Evolutionary conservation across 2,888 invertebrate species (phyloP), one percentile per base, ranked within the genome.

Genomic region (Mythimna loreyi): DNA sequence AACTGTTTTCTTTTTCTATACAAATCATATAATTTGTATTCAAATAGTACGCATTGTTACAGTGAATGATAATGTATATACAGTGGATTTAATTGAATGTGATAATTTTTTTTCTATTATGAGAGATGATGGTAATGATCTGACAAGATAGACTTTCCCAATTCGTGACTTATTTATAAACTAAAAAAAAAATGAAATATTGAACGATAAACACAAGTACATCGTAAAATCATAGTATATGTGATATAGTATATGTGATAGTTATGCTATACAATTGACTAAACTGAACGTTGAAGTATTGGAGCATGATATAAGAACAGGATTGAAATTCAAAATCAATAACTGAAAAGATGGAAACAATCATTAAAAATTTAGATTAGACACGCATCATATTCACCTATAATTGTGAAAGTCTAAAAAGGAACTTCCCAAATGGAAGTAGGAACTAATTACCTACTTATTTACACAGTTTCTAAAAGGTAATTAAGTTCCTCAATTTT

Each of bases 391-490:
- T 45, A 55, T 30, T 45, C 25, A 66, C 7, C 5, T 16, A 30
- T 3, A n/a, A 25, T 30, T 36, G 19, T 21, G 3, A 33, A 40
- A 49, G 1, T 5, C 7, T 1, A 45, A 13, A 53, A 50, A 40
- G 73, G 43, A 13, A 66, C 66, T 47, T 67, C 67, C 58, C 40
- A 53, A 13, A 25, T 66, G 2, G 25, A 28, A 40, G n/a, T 36
- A 72, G 72, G 74, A 72, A 72, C 40, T 28, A 47, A 52, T 57
- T n/a, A 45, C 19, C 19, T 9, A 45, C 13, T 13, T 7, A 43
- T 21, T 21, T 21, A 52, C 28, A 19, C 45, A 30, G 72, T 72
- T 71, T 57, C 52, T 65, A 57, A 65, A 36, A 23, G 30, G 16
- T 25, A 66, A 58, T 58, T n/a, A 40, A 13, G 19, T 66, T 58